Evolutionary conservation across 2,888 invertebrate genomes (phyloP).

Genomic region (Caenorhabditis sinica): DNA sequence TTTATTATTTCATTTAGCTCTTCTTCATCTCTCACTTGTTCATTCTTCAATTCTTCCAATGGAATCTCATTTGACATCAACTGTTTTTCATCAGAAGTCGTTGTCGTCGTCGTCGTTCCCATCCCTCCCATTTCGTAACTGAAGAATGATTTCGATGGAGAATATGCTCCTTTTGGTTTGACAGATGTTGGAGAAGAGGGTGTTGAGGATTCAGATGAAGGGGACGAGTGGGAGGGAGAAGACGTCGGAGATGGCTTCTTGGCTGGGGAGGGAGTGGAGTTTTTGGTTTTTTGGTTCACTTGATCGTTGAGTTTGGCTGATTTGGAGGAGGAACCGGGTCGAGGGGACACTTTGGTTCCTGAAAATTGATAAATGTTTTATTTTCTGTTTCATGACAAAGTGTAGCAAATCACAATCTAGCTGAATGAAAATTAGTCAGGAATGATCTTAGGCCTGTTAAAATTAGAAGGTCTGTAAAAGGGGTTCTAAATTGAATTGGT

Average conservation of each 20-base stretch:
- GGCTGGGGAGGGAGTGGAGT: conserved; percentile 13
- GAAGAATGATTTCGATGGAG: conserved; percentile 64
- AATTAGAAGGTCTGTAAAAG: no score
- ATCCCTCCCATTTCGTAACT: conserved; percentile 45
- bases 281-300: conserved; percentile 17
- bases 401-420: no score
- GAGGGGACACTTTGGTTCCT: conserved; percentile 41
- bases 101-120: conserved; percentile 25
- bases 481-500: no score
- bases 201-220: conserved; percentile 3
- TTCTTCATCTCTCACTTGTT: conserved; percentile 52
- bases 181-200: conserved; percentile 28
- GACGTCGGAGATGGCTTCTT: conserved; percentile 12
- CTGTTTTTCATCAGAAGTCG: background rate
- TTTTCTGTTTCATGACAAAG: no score
- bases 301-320: conserved; percentile 14
- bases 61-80: conserved; percentile 53
- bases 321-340: conserved; percentile 7
- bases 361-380: conserved; percentile 1
- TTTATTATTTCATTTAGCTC: conserved; percentile 62
- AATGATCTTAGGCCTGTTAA: no score
- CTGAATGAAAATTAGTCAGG: no score
- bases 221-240: no score
- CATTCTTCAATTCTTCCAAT: conserved; percentile 22
- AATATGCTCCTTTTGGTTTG: conserved; percentile 57